phyloP scores from a whole-genome alignment of 2,113 vertebrate species.

The Cephalophus harveyi region DNA sequence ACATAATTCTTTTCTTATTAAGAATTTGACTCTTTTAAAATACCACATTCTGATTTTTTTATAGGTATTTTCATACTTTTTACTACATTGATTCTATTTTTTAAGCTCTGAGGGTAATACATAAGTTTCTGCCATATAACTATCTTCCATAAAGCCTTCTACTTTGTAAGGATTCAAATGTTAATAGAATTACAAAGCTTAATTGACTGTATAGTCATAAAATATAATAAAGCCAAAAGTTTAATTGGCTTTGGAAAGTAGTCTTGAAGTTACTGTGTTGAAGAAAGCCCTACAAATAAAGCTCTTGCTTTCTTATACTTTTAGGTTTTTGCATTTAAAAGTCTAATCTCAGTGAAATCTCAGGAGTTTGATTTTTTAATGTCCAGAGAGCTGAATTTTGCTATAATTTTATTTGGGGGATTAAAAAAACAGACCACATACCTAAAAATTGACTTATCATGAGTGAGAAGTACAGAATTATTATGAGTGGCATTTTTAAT shows the following conservation, averaged over 20 bases:
- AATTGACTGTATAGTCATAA: slow-evolving; percentile 10
- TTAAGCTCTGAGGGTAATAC: background rate
- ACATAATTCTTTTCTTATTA: background rate
- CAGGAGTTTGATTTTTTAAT: background rate
- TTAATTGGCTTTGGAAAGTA: slow-evolving; percentile 4
- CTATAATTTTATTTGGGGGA: slow-evolving; percentile 13
- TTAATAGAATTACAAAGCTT: slow-evolving; percentile 25
- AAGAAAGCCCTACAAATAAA: background rate
- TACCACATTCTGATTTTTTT: background rate
- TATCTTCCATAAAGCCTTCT: background rate
- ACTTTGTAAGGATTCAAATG: background rate
- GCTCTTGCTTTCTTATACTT: background rate
- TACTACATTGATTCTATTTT: background rate
- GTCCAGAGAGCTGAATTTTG: slow-evolving; percentile 5
- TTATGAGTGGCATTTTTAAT: background rate
- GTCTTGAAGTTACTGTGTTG: background rate
- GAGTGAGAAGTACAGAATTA: background rate
- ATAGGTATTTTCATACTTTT: background rate
- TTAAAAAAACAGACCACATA: slow-evolving; percentile 30
- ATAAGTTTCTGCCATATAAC: background rate
- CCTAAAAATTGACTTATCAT: background rate
- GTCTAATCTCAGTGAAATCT: background rate
- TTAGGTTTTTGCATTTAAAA: background rate
- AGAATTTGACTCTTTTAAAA: background rate
- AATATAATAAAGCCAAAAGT: slow-evolving; percentile 20